Evolutionary conservation across 2,888 invertebrate genomes (phyloP).

Genomic region (Drosophila flavopinicola): DNA sequence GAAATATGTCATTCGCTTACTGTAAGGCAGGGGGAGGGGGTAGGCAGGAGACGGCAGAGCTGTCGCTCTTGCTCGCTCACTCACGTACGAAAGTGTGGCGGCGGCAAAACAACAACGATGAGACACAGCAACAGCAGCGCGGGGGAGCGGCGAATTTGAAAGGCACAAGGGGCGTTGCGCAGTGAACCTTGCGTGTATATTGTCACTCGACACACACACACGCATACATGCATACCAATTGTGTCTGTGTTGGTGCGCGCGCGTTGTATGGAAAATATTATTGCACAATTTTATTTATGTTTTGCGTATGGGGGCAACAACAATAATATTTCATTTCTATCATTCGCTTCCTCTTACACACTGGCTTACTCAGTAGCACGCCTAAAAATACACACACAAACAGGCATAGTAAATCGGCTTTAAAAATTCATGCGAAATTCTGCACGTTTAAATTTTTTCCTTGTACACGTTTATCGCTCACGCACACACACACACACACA

Average conservation of each 20-base stretch:
- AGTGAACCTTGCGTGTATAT: conserved; percentile 74
- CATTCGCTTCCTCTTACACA: conserved; percentile 17
- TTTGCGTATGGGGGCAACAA: conserved; percentile 48
- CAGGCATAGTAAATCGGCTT: conserved; percentile 56
- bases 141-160: conserved; percentile 25
- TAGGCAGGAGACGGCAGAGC: conserved; percentile 8
- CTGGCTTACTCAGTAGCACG: conserved; percentile 17
- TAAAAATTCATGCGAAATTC: conserved; percentile 72
- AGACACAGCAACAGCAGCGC: conserved; percentile 56
- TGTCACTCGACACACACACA: conserved; percentile 45
- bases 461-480: conserved; percentile 72
- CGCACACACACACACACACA: conserved; percentile 40
- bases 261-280: conserved; percentile 53
- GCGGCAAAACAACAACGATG: conserved; percentile 76
- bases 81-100: conserved; percentile 56
- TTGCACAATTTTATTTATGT: conserved; percentile 75
- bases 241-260: conserved; percentile 35
- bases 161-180: conserved; percentile 66
- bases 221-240: conserved; percentile 23
- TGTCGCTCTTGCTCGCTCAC: conserved; percentile 12
- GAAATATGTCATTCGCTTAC: conserved; percentile 70
- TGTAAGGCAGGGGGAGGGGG: conserved; percentile 8
- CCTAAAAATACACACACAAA: conserved; percentile 32
- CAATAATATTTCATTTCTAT: conserved; percentile 28
- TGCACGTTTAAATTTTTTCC: conserved; percentile 72